Conservation (phyloP, 2,797 vertebrate genomes). For the Eremophila alpestris region DNA sequence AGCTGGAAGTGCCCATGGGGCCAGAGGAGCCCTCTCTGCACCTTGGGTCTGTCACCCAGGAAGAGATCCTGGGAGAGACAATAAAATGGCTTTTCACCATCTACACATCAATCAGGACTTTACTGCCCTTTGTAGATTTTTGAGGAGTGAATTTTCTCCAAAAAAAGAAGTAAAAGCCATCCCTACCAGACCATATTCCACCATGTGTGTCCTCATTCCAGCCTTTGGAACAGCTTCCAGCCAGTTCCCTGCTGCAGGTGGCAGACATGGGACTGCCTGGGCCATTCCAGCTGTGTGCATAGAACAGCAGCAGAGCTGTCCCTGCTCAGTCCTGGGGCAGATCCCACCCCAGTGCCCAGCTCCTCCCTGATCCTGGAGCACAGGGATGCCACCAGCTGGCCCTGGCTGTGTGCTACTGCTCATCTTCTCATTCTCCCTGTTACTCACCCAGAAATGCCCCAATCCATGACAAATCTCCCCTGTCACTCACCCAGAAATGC, state of each 20-base stretch:
- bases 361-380: not conserved
- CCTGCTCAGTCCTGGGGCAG: not conserved
- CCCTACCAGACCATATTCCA: too few species aligned
- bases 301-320: not conserved
- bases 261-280: not conserved
- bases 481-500: too few species aligned
- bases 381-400: not conserved
- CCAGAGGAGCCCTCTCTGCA: not conserved
- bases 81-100: not conserved
- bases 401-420: not conserved
- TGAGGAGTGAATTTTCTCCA: not conserved
- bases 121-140: not conserved
- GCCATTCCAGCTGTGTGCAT: not conserved
- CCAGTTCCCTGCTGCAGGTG: not conserved
- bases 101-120: not conserved
- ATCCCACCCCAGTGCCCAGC: not conserved
- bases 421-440: not conserved
- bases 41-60: not conserved
- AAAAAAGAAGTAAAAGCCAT: not conserved
- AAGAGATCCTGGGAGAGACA: not conserved
- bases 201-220: not conserved
- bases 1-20: fast-evolving
- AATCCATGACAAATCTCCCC: too few species aligned
- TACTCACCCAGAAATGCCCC: not conserved
- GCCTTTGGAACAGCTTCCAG: not conserved